Base-by-base conservation (phyloP, 2,113 vertebrate species). In the Etia nguti region DNA sequence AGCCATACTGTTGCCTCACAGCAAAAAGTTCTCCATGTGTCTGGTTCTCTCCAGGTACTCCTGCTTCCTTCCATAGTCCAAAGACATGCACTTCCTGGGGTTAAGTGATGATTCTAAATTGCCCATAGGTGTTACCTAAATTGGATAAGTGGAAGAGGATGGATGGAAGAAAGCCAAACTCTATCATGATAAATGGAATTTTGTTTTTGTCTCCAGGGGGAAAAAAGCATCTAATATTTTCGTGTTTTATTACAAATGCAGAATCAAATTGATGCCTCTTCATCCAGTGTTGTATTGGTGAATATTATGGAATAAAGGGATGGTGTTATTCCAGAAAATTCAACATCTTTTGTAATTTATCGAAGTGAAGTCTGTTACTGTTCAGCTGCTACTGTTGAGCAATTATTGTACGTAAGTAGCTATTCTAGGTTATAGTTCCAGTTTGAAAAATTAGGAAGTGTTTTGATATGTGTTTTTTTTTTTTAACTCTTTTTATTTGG, bases 301-400 rank as follows among this genome's bases (percentile, higher is more conserved):
- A 52, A 50, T 92, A 73, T 85, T 57, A 55, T 56, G 82, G 92
- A 93, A 86, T 86, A 22, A 48, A 55, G 8, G 24, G 15, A 31
- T 85, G 54, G 24, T 60, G 59, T 6, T 11, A 16, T 24, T 56
- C 41, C 62, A 83, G n/a, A 56, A 7, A 85, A 16, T 60, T 29
- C 60, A 50, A 31, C 79, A 86, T 24, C 48, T 36, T 22, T 46
- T 7, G 7, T 18, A 12, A 26, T 3, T 56, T 16, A 11, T n/a
- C 52, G 8, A 26, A 29, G 18, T 29, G 6, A 82, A 43, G 34
- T 24, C 20, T n/a, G n/a, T 54, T 65, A 22, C n/a, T 81, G 36
- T 41, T 46, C 18, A 24, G 38, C 12, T 24, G 12, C 77, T 86
- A 10, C 60, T 59, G 15, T 57, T 36, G 26, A 26, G 10, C 59